phyloP scores from a whole-genome alignment of 2,113 vertebrate genomes.

The Cygnus atratus region DNA sequence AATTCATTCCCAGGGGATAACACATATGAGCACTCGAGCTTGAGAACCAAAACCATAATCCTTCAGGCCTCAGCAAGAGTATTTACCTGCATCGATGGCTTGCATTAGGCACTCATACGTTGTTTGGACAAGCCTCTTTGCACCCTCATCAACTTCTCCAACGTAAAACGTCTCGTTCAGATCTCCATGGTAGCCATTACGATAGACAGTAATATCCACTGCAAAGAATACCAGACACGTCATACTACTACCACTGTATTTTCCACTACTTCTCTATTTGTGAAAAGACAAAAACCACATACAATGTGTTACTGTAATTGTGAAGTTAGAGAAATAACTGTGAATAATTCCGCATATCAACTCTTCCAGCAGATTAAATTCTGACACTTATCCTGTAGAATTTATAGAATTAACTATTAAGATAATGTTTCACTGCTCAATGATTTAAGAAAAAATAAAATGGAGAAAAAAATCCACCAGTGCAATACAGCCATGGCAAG shows the following conservation, averaged over 20 bases:
- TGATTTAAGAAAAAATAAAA: background rate
- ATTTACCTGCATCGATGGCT: constrained; percentile 92
- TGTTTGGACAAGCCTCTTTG: constrained; percentile 91
- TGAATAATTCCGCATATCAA: background rate
- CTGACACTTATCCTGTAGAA: background rate
- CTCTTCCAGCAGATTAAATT: background rate
- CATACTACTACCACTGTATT: background rate
- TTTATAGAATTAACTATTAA: background rate
- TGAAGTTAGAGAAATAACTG: background rate
- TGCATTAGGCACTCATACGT: constrained; percentile 99
- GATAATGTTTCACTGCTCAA: background rate
- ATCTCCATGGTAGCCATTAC: constrained; percentile 96
- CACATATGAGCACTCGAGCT: accelerated
- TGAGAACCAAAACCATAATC: background rate
- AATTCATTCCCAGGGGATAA: background rate
- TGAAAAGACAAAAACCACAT: background rate
- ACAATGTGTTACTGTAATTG: background rate
- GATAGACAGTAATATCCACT: constrained; percentile 99
- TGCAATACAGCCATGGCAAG: background rate
- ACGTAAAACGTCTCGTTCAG: constrained; percentile 97
- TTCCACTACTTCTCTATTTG: background rate
- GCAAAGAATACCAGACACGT: constrained; percentile 4
- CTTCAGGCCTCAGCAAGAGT: background rate
- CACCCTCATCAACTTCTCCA: constrained; percentile 93
- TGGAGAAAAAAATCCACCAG: background rate